phyloP scores from a whole-genome alignment of 2,888 invertebrate species.

The Ennomos fuscantarius region DNA sequence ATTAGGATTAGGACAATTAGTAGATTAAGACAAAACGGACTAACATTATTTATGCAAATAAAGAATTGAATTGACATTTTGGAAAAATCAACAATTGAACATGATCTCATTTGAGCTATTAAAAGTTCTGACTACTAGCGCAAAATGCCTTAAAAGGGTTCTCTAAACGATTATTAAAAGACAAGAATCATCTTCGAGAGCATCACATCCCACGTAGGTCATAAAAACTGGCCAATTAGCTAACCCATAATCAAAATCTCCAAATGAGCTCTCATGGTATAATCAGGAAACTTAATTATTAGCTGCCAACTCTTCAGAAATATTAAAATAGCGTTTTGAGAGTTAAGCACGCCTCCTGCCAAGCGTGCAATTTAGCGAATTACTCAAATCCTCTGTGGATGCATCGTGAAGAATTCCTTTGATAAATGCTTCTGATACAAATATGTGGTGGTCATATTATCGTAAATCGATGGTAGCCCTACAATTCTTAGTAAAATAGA shows the following conservation, averaged over 20 bases:
- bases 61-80: not conserved
- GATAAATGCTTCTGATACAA: too few relatives aligned
- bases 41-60: too few relatives aligned
- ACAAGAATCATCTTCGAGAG: conserved; percentile 8
- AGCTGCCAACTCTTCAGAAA: conserved; percentile 16
- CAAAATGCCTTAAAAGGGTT: conserved; percentile 17
- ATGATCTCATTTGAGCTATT: conserved; percentile 15
- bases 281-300: conserved; percentile 13
- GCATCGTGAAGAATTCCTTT: too few relatives aligned
- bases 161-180: conserved; percentile 9
- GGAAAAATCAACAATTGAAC: conserved; percentile 8
- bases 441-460: too few relatives aligned
- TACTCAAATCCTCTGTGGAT: not conserved
- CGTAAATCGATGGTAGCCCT: too few relatives aligned
- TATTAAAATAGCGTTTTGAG: conserved; percentile 12
- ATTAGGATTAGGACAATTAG: too few relatives aligned
- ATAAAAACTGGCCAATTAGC: conserved; percentile 20
- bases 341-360: conserved; percentile 17
- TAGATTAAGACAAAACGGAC: too few relatives aligned
- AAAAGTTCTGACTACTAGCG: conserved; percentile 19
- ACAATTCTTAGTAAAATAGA: too few relatives aligned
- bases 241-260: conserved; percentile 22
- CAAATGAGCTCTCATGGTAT: conserved; percentile 4
- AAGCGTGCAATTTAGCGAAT: conserved; percentile 19
- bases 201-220: conserved; percentile 20